A percentile compares a stretch with the other conserved stretches of the same genome.
Conservation (phyloP, 2,888 invertebrate species). For the Drosophila phalerata region DNA sequence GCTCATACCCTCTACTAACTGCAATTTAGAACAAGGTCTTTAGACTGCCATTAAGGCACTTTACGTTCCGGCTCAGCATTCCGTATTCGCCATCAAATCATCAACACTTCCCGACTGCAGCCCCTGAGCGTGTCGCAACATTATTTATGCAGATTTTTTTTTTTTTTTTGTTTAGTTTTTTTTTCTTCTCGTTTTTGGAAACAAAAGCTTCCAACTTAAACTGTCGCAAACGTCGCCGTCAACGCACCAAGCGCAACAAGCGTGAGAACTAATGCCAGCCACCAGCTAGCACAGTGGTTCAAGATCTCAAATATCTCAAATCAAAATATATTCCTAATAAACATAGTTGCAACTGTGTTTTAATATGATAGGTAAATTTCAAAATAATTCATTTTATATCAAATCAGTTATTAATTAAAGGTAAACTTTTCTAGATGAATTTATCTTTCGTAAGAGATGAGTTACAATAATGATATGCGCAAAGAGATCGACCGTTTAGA, state of each 20-base stretch:
- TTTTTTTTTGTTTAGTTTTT: conserved; percentile 44
- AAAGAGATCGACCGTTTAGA: too few species aligned
- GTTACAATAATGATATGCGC: not conserved
- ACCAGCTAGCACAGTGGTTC: conserved; percentile 51
- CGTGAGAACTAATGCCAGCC: conserved; percentile 75
- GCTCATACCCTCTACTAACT: conserved; percentile 32
- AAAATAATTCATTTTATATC: too few species aligned
- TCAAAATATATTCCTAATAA: not conserved
- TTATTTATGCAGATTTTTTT: conserved; percentile 76
- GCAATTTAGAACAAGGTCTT: conserved; percentile 65
- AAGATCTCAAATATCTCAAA: not conserved
- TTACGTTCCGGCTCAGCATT: conserved; percentile 53
- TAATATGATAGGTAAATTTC: conserved; percentile 6
- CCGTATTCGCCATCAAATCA: conserved; percentile 74
- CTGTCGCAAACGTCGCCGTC: conserved; percentile 63
- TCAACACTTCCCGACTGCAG: conserved; percentile 69
- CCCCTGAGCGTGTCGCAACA: conserved; percentile 68
- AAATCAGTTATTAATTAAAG: too few species aligned
- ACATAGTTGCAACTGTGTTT: not conserved
- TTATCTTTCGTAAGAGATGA: too few species aligned
- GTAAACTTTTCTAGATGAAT: too few species aligned
- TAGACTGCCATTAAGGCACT: conserved; percentile 67
- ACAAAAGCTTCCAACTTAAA: conserved; percentile 71
- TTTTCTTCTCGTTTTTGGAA: conserved; percentile 11
- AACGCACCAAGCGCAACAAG: conserved; percentile 72